Conservation (phyloP, 1,140 invertebrate genomes). For the Drosophila neocordata region DNA sequence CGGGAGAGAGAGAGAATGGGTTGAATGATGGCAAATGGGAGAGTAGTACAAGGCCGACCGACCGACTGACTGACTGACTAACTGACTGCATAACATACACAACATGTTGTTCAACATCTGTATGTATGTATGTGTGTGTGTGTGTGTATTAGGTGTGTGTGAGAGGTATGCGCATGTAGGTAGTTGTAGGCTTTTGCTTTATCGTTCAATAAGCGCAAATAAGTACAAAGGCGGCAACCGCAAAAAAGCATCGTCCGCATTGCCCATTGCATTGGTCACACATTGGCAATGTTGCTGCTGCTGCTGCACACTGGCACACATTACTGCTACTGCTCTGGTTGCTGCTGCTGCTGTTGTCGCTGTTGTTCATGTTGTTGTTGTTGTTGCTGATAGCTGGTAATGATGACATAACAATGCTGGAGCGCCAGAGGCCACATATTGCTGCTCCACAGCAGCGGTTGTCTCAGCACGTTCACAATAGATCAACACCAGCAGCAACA, state of each 20-base stretch:
- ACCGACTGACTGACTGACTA: conserved; percentile 38
- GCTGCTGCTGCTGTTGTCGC: conserved; percentile 34
- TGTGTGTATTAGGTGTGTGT: not conserved
- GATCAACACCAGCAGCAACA: conserved; percentile 56
- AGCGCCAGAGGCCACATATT: conserved; percentile 71
- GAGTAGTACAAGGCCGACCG: conserved; percentile 74
- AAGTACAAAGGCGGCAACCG: conserved; percentile 54
- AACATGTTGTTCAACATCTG: not conserved
- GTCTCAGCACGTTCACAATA: conserved; percentile 78
- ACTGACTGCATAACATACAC: conserved; percentile 2
- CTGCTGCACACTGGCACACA: conserved; percentile 22
- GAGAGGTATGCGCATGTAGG: conserved; percentile 2
- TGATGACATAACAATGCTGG: conserved; percentile 80
- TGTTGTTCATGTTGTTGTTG: conserved; percentile 13
- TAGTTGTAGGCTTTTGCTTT: conserved; percentile 43
- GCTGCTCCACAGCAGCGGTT: conserved; percentile 61
- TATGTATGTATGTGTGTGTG: not conserved
- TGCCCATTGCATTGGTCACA: conserved; percentile 29
- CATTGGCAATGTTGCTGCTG: conserved; percentile 36
- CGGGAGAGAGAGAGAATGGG: not conserved
- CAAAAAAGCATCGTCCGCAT: conserved; percentile 47
- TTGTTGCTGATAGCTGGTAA: conserved; percentile 62
- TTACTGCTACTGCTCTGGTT: conserved; percentile 12
- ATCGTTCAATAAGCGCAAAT: conserved; percentile 56
- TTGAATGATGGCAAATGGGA: conserved; percentile 12